Base-by-base conservation (phyloP, 2,113 vertebrate species). In the Perccottus glenii region DNA sequence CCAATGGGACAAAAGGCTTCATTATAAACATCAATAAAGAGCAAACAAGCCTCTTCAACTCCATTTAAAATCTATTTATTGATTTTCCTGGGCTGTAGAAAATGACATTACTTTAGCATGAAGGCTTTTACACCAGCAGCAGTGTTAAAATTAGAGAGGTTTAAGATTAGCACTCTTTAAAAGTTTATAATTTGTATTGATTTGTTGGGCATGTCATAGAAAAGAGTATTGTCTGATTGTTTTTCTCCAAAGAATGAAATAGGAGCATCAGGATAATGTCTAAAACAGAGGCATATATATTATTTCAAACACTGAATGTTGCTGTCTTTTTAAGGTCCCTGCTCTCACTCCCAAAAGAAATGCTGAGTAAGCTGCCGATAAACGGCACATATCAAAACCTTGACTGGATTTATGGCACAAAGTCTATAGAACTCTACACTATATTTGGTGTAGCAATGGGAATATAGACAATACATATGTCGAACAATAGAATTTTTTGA, bases 161-260 rank as follows among this genome's bases (percentile, higher is more conserved):
- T 76, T 83, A 81, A 75, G 67, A 79, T 82, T 51, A 48, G 60
- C 50, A 55, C 78, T 85, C 61, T 81, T 90, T 83, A 74, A 69
- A 84, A 79, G 80, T 87, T 87, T 80, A 81, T 89, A 86, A 80
- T 90, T 81, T 88, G 85, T 85, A 90, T 87, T 73, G 81, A 90
- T 90, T 70, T 27, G 45, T 38, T 57, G 72, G 83, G 84, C 77
- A 81, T 81, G 80, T 85, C 73, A 83, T 62, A 61, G 83, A 66
- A 49, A 65, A 72, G 59, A 78, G 80, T 48, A 86, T 64, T 65
- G 73, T 81, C 75, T 72, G 80, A 86, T 73, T 82, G 77, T 75
- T 78, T 75, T 83, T 75, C 38, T 40, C 38, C 38, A 40, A 5
- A 42, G n/a, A 49, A n/a, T 11, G 48, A 66, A 59, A 70, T 19